Evolutionary conservation across 2,888 invertebrate genomes (phyloP).

Genomic region (Cordilura impudica): DNA sequence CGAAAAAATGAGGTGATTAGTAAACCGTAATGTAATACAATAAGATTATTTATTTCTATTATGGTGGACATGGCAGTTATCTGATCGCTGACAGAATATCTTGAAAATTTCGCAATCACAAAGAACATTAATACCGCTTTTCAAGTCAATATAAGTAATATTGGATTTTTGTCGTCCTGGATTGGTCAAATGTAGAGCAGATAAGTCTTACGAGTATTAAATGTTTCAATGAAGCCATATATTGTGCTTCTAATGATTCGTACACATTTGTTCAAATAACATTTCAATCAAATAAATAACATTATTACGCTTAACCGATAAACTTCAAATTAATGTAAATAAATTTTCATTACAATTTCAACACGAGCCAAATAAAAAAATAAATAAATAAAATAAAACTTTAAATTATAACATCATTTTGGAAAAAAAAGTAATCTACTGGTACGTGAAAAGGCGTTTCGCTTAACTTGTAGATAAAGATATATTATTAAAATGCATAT

Average conservation of each 20-base stretch:
- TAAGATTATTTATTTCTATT: too few species aligned
- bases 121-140: too few species aligned
- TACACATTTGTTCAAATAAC: neutral
- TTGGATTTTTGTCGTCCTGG: too few species aligned
- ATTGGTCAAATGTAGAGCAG: too few species aligned
- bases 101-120: too few species aligned
- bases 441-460: constrained; percentile 40
- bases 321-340: constrained; percentile 8
- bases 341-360: constrained; percentile 16
- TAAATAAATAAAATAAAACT: too few species aligned
- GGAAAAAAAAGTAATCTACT: constrained; percentile 12
- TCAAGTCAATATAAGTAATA: too few species aligned
- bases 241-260: neutral
- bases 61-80: too few species aligned
- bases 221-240: neutral
- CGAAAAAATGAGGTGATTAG: too few species aligned
- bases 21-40: too few species aligned
- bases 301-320: constrained; percentile 35
- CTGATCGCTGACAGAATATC: too few species aligned
- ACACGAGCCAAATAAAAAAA: constrained; percentile 15
- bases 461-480: constrained; percentile 30
- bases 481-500: constrained; percentile 27
- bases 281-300: constrained; percentile 41
- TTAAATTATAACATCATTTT: constrained; percentile 25
- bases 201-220: too few species aligned